Evolutionary conservation across 2,888 invertebrate species (phyloP), one percentile per base, ranked within the genome.

Genomic region (Stenodera caucasica): DNA sequence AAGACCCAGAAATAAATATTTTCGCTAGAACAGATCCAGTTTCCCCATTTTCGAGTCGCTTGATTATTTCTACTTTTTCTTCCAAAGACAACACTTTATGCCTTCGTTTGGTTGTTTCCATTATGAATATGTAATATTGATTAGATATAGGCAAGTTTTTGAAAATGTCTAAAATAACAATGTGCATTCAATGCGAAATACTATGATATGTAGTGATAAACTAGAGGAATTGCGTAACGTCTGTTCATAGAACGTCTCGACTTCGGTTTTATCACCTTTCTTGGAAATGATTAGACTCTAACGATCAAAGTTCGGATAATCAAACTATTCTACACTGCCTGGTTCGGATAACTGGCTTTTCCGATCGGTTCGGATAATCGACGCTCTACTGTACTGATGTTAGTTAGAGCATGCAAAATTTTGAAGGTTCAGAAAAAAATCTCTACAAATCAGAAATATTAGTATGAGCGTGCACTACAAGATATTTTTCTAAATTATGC

Each of bases 1-100:
- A 5, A 26, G 26, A 5, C 5, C 26, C 26, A 26, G 26, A 26
- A 67, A 66, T 65, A 64, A 65, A 72, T 18, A 58, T 60, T 57
- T 71, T 58, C 57, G 72, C 61, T 59, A 71, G 68, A 64, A 66
- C 55, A 55, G 61, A 68, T 61, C 67, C 70, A 37, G 67, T 65
- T 61, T 62, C 66, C 55, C 67, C 68, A 66, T 69, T 67, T 57
- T 68, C 67, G 50, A 66, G 54, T 62, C 62, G 64, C 53, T 69
- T 61, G 45, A 62, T 63, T 35, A 61, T 65, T 65, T 69, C 55
- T 59, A 66, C 57, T 70, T 63, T 67, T 40, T 61, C 67, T 55
- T 60, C 66, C 59, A 66, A 63, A 53, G 67, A 70, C 64, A 70
- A 58, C 63, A 70, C 68, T 60, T 70, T 67, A 62, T 63, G 63